These are phyloP conservation scores for Trichomycterus rosablanca DNA, from an alignment of 2,113 vertebrate genomes.

Conservation along the genomic window DNA sequence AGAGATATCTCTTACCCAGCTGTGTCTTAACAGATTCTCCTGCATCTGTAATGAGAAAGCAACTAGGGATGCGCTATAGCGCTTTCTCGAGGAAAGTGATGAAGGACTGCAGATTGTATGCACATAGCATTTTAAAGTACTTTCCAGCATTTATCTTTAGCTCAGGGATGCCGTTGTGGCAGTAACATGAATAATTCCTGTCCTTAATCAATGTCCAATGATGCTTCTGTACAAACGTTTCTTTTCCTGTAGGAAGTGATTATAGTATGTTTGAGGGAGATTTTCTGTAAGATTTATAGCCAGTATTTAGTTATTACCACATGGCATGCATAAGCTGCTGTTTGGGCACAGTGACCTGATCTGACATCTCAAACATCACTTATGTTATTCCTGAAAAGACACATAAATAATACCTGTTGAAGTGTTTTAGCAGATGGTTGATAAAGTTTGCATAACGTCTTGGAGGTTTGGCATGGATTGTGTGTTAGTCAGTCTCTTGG, in stretches of 20 bases:
- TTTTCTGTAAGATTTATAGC: not conserved
- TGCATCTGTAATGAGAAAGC: constrained; percentile 5
- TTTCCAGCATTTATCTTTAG: constrained; percentile 28
- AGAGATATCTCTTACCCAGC: constrained; percentile 10
- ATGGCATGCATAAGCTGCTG: constrained; percentile 11
- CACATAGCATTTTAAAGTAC: constrained; percentile 12
- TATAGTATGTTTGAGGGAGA: no score
- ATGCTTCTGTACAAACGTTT: not conserved
- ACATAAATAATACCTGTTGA: not conserved
- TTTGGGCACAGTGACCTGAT: not conserved
- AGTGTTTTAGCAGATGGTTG: constrained; percentile 15
- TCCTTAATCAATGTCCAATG: constrained; percentile 24
- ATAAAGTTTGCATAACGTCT: constrained; percentile 17
- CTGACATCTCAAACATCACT: constrained; percentile 10
- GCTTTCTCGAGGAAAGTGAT: not conserved
- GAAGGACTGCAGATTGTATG: not conserved
- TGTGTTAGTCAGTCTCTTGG: constrained; percentile 13
- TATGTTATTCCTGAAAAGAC: constrained; percentile 12
- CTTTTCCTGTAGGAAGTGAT: not conserved
- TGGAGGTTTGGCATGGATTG: constrained; percentile 13
- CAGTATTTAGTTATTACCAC: constrained; percentile 7
- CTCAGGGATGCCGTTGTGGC: constrained; percentile 8
- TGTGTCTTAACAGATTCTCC: constrained; percentile 7
- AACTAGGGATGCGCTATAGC: not conserved
- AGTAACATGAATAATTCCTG: constrained; percentile 21